Percentiles rank a stretch among this genome's conserved stretches.
These are phyloP conservation scores for Mesopsocus fuscifrons DNA, from an alignment of 2,888 invertebrate species.

Conservation along the genomic window DNA sequence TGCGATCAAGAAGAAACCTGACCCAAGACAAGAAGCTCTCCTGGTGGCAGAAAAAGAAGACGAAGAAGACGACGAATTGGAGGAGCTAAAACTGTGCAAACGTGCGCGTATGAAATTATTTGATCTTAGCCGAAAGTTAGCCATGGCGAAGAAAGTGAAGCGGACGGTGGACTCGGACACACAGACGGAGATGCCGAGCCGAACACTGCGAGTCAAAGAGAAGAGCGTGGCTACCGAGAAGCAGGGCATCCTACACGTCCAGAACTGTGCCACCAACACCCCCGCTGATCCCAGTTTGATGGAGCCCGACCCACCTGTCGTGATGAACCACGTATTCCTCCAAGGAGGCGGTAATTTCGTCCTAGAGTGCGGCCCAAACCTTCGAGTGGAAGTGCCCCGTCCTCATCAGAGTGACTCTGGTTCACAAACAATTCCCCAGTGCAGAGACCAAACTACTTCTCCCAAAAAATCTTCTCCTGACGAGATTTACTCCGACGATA, in stretches of 20 bases:
- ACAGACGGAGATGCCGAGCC: background rate
- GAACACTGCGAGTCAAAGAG: slow-evolving; percentile 1
- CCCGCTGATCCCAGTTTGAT: background rate
- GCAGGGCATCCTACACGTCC: background rate
- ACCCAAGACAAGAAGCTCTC: slow-evolving; percentile 12
- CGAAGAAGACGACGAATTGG: slow-evolving; percentile 9
- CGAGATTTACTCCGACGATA: slow-evolving; percentile 4
- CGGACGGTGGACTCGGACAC: slow-evolving; percentile 3
- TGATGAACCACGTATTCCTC: slow-evolving; percentile 5
- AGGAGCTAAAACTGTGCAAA: slow-evolving; percentile 10
- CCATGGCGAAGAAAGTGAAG: slow-evolving; percentile 3
- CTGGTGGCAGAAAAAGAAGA: background rate
- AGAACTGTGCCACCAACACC: slow-evolving; percentile 3
- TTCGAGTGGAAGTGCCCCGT: slow-evolving; percentile 1
- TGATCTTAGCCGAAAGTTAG: slow-evolving; percentile 6
- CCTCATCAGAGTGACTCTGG: background rate
- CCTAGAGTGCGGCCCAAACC: background rate
- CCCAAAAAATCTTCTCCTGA: background rate
- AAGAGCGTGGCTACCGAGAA: slow-evolving; percentile 3
- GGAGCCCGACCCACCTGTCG: background rate
- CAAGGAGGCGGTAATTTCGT: slow-evolving; percentile 1
- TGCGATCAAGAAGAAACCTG: slow-evolving; percentile 22
- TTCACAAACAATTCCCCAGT: background rate
- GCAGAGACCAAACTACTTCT: background rate
- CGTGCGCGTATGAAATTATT: slow-evolving; percentile 5